Conservation (phyloP, 2,888 invertebrate species). For the Drosophila paramelanica region DNA sequence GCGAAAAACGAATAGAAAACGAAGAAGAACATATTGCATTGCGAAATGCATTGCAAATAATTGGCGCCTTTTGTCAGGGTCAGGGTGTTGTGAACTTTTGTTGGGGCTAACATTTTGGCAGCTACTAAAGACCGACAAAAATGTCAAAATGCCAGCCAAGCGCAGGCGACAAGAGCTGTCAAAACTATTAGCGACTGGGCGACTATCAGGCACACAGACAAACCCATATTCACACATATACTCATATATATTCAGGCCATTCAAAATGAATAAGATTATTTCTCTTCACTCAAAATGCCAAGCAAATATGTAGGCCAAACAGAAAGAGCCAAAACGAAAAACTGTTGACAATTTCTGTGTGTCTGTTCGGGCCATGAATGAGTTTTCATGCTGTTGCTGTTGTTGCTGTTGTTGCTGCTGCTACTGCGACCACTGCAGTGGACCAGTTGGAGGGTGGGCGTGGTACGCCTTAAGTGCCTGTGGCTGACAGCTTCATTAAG, state of each 20-base stretch:
- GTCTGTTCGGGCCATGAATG: slow-evolving; percentile 55
- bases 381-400: slow-evolving; percentile 20
- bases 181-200: slow-evolving; percentile 72
- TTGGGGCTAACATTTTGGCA: slow-evolving; percentile 36
- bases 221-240: slow-evolving; percentile 1
- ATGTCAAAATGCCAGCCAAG: slow-evolving; percentile 55
- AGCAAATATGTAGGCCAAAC: slow-evolving; percentile 69
- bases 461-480: slow-evolving; percentile 65
- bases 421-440: slow-evolving; percentile 1
- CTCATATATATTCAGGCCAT: slow-evolving; percentile 58
- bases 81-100: slow-evolving; percentile 57
- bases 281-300: slow-evolving; percentile 72
- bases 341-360: slow-evolving; percentile 57
- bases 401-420: not conserved
- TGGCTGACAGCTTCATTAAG: slow-evolving; percentile 74
- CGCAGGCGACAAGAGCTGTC: slow-evolving; percentile 74
- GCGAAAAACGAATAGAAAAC: not conserved
- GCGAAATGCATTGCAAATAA: slow-evolving; percentile 55
- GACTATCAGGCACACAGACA: slow-evolving; percentile 20
- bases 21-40: slow-evolving; percentile 21
- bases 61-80: slow-evolving; percentile 61
- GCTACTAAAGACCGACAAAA: slow-evolving; percentile 39
- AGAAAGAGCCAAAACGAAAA: slow-evolving; percentile 41
- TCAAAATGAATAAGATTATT: slow-evolving; percentile 73
- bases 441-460: slow-evolving; percentile 38